Percentiles rank a stretch among this genome's conserved stretches.
phyloP scores from a whole-genome alignment of 2,797 vertebrate genomes.

The Sus cebifrons region DNA sequence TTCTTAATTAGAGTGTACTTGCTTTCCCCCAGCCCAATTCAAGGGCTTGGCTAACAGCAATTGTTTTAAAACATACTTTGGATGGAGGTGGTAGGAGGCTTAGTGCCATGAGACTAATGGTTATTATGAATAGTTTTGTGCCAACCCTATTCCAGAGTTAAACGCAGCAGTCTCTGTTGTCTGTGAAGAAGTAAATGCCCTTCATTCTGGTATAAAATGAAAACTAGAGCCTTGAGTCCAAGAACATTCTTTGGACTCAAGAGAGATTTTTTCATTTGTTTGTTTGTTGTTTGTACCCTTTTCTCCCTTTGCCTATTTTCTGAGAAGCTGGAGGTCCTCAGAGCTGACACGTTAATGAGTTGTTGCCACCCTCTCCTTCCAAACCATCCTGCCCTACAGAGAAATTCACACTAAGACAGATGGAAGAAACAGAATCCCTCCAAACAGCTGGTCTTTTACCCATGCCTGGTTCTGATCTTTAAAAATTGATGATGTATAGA shows the following conservation, averaged over 20 bases:
- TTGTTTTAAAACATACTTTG: constrained; percentile 17
- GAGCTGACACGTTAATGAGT: background rate
- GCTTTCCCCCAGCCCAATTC: background rate
- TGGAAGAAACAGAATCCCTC: constrained; percentile 42
- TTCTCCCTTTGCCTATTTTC: background rate
- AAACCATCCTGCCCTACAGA: background rate
- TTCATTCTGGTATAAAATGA: constrained; percentile 73
- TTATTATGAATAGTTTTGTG: constrained; percentile 37
- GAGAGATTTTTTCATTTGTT: background rate
- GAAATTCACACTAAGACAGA: background rate
- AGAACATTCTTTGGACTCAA: constrained; percentile 63
- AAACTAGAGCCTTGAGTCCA: constrained; percentile 68
- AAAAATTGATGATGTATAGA: constrained; percentile 33
- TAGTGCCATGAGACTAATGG: background rate
- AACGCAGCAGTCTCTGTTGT: background rate
- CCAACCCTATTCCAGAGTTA: constrained; percentile 1
- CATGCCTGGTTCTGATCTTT: constrained; percentile 13
- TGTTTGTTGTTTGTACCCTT: background rate
- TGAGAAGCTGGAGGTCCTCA: background rate
- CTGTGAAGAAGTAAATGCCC: background rate
- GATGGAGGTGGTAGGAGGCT: background rate
- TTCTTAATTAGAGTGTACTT: constrained; percentile 34
- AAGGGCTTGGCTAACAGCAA: constrained; percentile 17
- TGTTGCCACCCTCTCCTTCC: accelerated
- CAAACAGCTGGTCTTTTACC: background rate